A percentile compares a stretch with the other conserved stretches of the same genome.
These are phyloP conservation scores for Origma solitaria DNA, from an alignment of 2,113 vertebrate genomes.

Conservation along the genomic window DNA sequence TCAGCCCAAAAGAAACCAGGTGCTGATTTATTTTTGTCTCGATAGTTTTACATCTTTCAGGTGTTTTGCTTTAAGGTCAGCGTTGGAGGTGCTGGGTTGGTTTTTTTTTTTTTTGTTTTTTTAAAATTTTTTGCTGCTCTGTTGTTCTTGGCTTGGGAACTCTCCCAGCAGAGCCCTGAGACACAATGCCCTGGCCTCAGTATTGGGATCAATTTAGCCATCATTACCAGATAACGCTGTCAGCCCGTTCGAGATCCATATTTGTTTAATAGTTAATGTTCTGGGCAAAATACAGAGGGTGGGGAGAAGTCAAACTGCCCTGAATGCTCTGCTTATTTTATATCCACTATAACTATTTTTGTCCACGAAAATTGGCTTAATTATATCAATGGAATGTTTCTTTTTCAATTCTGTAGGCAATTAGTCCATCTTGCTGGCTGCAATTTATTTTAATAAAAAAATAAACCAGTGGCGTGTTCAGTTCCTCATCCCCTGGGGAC, in stretches of 20 bases:
- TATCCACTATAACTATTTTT: conserved; percentile 83
- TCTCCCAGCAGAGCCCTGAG: not conserved
- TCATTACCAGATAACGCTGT: conserved; percentile 75
- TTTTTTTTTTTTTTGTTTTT: not conserved
- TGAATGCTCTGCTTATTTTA: conserved; percentile 88
- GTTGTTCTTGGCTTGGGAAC: not conserved
- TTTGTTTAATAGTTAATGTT: conserved; percentile 89
- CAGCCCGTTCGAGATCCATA: conserved; percentile 49
- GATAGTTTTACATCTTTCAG: not conserved
- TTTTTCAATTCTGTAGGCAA: conserved; percentile 86
- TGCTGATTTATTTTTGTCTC: not conserved
- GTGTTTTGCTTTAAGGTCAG: conserved; percentile 22
- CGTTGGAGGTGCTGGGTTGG: not conserved
- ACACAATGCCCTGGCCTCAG: conserved; percentile 3
- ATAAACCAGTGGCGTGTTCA: conserved; percentile 88
- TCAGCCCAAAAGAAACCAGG: not conserved
- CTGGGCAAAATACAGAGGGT: conserved; percentile 57
- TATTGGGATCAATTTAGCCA: conserved; percentile 82
- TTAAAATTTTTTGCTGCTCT: not conserved
- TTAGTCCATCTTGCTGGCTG: conserved; percentile 90
- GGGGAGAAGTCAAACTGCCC: conserved; percentile 64
- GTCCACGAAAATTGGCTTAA: conserved; percentile 92
- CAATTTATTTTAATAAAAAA: conserved; percentile 98
- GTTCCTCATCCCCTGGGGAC: conserved; percentile 84
- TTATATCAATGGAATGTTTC: conserved; percentile 89